Percentiles rank a stretch among this genome's conserved stretches.
Evolutionary conservation across 2,888 invertebrate species (phyloP).

Genomic region (Netelia virgata): DNA sequence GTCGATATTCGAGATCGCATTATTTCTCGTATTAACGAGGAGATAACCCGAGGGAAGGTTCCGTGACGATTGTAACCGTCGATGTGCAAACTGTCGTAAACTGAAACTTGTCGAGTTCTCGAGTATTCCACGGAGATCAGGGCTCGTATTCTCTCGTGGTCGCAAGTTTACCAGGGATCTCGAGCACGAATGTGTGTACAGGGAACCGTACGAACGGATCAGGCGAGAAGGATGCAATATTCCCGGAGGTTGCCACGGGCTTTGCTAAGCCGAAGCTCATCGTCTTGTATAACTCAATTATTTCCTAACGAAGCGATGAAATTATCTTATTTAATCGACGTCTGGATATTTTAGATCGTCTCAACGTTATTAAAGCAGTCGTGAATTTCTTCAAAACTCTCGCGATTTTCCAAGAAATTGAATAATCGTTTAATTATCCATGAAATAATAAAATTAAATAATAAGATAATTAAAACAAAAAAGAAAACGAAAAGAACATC

Average conservation of each 20-base stretch:
- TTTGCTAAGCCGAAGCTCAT: slow-evolving; percentile 4
- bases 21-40: slow-evolving; percentile 2
- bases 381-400: not conserved
- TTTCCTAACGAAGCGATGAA: slow-evolving; percentile 11
- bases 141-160: slow-evolving; percentile 7
- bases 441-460: not conserved
- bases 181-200: not conserved
- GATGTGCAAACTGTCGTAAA: not conserved
- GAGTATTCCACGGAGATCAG: not conserved
- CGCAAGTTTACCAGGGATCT: slow-evolving; percentile 31
- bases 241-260: not conserved
- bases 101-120: slow-evolving; percentile 5
- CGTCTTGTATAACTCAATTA: slow-evolving; percentile 18
- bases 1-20: not conserved
- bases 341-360: not conserved
- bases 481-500: no score
- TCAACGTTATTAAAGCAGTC: not conserved
- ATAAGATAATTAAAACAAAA: not conserved
- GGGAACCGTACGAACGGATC: not conserved
- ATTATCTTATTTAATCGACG: slow-evolving; percentile 36
- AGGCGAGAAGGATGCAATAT: slow-evolving; percentile 9
- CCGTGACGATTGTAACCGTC: not conserved
- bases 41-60: not conserved
- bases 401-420: no score
- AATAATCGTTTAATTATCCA: no score